phyloP scores from a whole-genome alignment of 2,888 invertebrate species.

The Pachycephus smyrnensis region DNA sequence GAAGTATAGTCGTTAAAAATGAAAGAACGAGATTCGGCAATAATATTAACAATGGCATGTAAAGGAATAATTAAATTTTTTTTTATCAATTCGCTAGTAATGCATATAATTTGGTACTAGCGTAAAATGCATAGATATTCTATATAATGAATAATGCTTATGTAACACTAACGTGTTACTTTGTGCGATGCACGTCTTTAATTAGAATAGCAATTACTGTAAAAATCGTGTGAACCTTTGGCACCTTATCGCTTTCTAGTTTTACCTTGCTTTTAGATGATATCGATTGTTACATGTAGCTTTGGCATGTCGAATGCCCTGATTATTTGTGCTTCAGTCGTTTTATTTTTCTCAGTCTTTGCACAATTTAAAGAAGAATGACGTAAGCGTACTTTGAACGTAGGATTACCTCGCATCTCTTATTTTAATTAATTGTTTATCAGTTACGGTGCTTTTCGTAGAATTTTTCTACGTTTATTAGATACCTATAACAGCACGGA shows the following conservation, averaged over 20 bases:
- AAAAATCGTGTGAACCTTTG: background rate
- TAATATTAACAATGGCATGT: constrained; percentile 31
- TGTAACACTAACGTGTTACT: background rate
- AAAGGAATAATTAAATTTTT: constrained; percentile 25
- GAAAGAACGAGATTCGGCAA: constrained; percentile 8
- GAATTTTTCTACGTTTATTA: no score
- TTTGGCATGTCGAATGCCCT: background rate
- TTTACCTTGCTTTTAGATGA: background rate
- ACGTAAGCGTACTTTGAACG: background rate
- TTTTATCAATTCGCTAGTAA: constrained; percentile 33
- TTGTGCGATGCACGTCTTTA: background rate
- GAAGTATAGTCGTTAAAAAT: constrained; percentile 13
- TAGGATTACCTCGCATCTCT: no score
- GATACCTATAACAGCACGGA: no score
- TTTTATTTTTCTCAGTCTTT: background rate
- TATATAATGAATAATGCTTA: background rate
- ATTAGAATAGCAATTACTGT: background rate
- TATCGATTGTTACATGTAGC: background rate
- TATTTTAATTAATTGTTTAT: no score
- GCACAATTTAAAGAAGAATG: background rate
- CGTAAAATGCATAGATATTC: constrained; percentile 3
- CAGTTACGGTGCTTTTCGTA: background rate
- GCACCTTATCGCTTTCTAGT: background rate
- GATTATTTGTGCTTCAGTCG: background rate
- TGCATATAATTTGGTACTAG: constrained; percentile 37